Conservation (phyloP, 2,888 invertebrate genomes). For the Idaea aversata region DNA sequence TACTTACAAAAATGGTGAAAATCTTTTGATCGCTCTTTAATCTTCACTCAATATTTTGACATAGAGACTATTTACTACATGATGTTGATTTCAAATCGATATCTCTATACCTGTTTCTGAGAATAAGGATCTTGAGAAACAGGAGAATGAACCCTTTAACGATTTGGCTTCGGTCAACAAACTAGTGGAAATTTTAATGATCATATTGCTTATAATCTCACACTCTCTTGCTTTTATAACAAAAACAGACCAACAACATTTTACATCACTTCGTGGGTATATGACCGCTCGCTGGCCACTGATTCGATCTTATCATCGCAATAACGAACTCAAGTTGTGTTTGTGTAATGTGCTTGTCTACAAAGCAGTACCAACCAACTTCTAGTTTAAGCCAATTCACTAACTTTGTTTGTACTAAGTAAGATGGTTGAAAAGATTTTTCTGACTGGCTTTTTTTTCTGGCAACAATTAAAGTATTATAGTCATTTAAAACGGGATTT, state of each 20-base stretch:
- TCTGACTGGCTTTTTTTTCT: background rate
- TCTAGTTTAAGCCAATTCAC: background rate
- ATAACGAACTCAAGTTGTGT: slow-evolving; percentile 46
- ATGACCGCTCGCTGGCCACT: slow-evolving; percentile 29
- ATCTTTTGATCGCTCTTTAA: too few species aligned
- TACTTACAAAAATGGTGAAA: too few species aligned
- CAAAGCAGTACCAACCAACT: slow-evolving; percentile 8
- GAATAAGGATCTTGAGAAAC: too few species aligned
- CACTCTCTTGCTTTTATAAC: background rate
- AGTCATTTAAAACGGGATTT: too few species aligned
- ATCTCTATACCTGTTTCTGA: too few species aligned
- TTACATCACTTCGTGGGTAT: slow-evolving; percentile 22
- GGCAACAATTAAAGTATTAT: background rate
- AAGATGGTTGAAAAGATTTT: background rate
- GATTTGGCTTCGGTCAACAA: too few species aligned
- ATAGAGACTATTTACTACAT: too few species aligned
- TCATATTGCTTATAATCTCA: background rate
- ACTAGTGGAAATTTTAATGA: background rate
- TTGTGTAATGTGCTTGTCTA: slow-evolving; percentile 46
- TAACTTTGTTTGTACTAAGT: background rate
- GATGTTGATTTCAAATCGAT: too few species aligned
- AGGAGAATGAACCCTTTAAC: too few species aligned
- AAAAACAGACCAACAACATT: slow-evolving; percentile 13
- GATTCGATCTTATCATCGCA: slow-evolving; percentile 42
- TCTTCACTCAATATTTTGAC: too few species aligned